Evolutionary conservation across 2,888 invertebrate genomes (phyloP).

Genomic region (Leptopilina myrica): DNA sequence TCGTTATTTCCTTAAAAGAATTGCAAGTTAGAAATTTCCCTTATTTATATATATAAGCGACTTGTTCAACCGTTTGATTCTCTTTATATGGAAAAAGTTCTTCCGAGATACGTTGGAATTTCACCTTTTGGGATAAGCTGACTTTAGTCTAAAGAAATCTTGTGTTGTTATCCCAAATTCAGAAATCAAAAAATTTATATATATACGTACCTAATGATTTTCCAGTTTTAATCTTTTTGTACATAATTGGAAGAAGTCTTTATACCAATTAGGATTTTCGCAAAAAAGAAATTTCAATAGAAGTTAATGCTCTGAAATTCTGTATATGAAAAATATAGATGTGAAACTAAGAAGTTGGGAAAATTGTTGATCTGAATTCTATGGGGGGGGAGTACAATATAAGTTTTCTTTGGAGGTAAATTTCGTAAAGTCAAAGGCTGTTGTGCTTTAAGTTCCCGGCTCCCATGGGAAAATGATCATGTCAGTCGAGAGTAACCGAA

Average conservation of each 20-base stretch:
- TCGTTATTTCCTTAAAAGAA: slow-evolving; percentile 35
- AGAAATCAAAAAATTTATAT: slow-evolving; percentile 13
- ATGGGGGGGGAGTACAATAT: too few relatives aligned
- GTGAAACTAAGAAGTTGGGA: too few relatives aligned
- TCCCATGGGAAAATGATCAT: slow-evolving; percentile 1
- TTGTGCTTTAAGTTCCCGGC: too few relatives aligned
- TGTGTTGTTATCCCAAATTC: slow-evolving; percentile 35
- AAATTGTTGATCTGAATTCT: too few relatives aligned
- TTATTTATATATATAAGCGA: slow-evolving; percentile 17
- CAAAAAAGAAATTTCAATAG: not conserved
- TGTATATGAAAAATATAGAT: too few relatives aligned
- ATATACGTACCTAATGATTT: not conserved
- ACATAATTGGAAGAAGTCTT: not conserved
- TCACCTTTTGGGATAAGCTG: slow-evolving; percentile 35
- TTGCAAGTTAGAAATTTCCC: slow-evolving; percentile 16
- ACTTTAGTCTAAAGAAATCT: slow-evolving; percentile 16
- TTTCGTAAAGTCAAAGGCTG: too few relatives aligned
- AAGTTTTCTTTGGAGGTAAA: too few relatives aligned
- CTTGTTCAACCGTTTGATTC: slow-evolving; percentile 28
- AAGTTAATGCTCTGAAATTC: too few relatives aligned
- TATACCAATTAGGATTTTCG: not conserved
- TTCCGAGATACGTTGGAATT: slow-evolving; percentile 34
- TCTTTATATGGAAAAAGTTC: slow-evolving; percentile 31
- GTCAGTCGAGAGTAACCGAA: not conserved
- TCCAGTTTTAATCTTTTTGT: not conserved